phyloP scores from a whole-genome alignment of 2,888 invertebrate species.

The Eledona agricola region DNA sequence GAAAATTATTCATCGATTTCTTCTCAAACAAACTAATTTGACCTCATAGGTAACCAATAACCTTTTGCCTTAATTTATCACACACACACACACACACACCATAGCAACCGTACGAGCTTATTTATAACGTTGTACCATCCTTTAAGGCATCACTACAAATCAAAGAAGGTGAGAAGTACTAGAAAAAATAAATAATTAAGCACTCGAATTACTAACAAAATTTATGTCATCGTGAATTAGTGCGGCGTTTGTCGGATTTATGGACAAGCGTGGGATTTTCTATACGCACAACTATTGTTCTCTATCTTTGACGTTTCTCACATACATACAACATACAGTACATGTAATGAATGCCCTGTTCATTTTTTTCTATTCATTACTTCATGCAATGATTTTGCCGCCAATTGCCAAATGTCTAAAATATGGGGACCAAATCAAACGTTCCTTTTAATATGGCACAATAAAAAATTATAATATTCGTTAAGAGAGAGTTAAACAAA shows the following conservation, averaged over 20 bases:
- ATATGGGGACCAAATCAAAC: no score
- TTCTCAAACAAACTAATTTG: slow-evolving; percentile 24
- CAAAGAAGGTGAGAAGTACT: slow-evolving; percentile 13
- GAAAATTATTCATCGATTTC: slow-evolving; percentile 16
- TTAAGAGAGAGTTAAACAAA: no score
- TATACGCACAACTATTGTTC: slow-evolving; percentile 25
- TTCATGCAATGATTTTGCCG: no score
- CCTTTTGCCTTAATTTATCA: no score
- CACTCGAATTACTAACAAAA: slow-evolving; percentile 19
- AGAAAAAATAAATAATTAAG: slow-evolving; percentile 28
- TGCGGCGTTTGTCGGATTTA: slow-evolving; percentile 23
- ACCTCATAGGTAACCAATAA: slow-evolving; percentile 4
- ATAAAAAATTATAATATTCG: no score
- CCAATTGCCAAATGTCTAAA: no score
- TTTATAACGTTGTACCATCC: slow-evolving; percentile 24
- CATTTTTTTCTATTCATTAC: no score
- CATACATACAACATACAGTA: not conserved
- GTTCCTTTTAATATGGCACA: no score
- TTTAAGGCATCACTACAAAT: slow-evolving; percentile 16
- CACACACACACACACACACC: no score
- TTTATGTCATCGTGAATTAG: slow-evolving; percentile 21
- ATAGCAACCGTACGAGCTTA: slow-evolving; percentile 12
- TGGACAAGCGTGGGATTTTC: slow-evolving; percentile 24
- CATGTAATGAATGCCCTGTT: no score
- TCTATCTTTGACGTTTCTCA: slow-evolving; percentile 17